Conservation (phyloP, 2,888 invertebrate species). For the Linnaemya vulpina region DNA sequence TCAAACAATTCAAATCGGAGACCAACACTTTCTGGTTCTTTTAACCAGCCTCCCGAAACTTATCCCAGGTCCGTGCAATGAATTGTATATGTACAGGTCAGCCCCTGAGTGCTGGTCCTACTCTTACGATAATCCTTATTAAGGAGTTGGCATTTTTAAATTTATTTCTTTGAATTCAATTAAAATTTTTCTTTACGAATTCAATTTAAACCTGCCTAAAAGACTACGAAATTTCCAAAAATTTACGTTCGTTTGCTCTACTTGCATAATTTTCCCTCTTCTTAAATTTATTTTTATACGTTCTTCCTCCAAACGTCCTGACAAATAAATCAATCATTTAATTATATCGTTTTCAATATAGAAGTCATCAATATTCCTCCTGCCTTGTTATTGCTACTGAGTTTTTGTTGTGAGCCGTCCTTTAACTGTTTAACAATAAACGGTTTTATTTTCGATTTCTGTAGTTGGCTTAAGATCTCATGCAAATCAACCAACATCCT, state of each 20-base stretch:
- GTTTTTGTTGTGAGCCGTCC: background rate
- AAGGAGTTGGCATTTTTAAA: too few species aligned
- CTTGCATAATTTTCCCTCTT: constrained; percentile 14
- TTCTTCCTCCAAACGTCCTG: constrained; percentile 39
- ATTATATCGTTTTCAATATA: constrained; percentile 73
- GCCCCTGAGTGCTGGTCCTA: too few species aligned
- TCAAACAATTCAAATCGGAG: too few species aligned
- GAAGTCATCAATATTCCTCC: constrained; percentile 41
- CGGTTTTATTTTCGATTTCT: constrained; percentile 54
- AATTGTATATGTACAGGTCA: too few species aligned
- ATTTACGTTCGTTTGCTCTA: constrained; percentile 63
- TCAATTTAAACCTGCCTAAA: too few species aligned
- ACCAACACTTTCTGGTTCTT: too few species aligned
- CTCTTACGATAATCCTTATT: too few species aligned
- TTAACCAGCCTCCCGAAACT: too few species aligned
- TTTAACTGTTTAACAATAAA: constrained; percentile 62
- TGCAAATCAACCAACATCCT: constrained; percentile 64
- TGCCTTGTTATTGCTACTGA: constrained; percentile 1
- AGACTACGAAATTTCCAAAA: constrained; percentile 18
- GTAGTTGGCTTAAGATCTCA: constrained; percentile 39
- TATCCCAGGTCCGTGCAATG: too few species aligned
- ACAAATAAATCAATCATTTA: constrained; percentile 81
- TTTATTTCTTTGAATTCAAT: too few species aligned
- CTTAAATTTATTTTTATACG: constrained; percentile 38
- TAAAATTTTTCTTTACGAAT: too few species aligned